Percentiles rank a stretch among this genome's conserved stretches.
These are phyloP conservation scores for Drosophila punjabiensis DNA, from an alignment of 1,140 invertebrate species.

Conservation along the genomic window DNA sequence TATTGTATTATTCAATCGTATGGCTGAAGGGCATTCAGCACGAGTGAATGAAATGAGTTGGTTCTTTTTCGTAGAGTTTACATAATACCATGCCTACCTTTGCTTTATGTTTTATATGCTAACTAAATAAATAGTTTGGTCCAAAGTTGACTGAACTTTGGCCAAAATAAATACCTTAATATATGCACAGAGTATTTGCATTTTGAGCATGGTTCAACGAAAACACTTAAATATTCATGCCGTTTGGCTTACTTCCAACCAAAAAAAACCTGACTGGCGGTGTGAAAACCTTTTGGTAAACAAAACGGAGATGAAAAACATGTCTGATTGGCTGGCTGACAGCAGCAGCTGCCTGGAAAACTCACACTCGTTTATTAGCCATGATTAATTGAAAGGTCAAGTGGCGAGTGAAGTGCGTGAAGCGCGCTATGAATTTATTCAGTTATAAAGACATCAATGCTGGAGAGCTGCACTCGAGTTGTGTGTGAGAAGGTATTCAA, in stretches of 20 bases:
- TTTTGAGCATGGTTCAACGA: slow-evolving; percentile 36
- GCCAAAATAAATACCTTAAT: slow-evolving; percentile 38
- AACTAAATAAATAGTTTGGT: slow-evolving; percentile 1
- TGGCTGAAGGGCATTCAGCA: slow-evolving; percentile 22
- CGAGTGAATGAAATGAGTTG: slow-evolving; percentile 24
- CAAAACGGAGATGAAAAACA: slow-evolving; percentile 61
- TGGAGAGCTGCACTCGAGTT: slow-evolving; percentile 13
- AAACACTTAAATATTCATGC: slow-evolving; percentile 60
- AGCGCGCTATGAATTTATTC: slow-evolving; percentile 26
- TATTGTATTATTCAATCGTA: slow-evolving; percentile 64
- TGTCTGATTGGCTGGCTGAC: slow-evolving; percentile 48
- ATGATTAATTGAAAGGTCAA: slow-evolving; percentile 80
- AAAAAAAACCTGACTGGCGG: slow-evolving; percentile 39
- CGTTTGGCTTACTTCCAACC: slow-evolving; percentile 32
- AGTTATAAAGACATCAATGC: slow-evolving; percentile 51
- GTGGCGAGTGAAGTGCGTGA: slow-evolving; percentile 52
- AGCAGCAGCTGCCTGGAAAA: slow-evolving; percentile 62
- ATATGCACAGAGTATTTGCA: slow-evolving; percentile 47
- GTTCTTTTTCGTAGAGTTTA: slow-evolving; percentile 41
- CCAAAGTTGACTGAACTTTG: slow-evolving; percentile 68
- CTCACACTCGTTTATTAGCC: slow-evolving; percentile 60
- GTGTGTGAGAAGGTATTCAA: neutral
- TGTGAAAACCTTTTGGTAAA: slow-evolving; percentile 71
- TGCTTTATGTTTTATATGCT: neutral
- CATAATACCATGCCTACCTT: slow-evolving; percentile 10